Evolutionary conservation across 2,888 invertebrate species (phyloP).

Genomic region (Chrysopilus asiliformis): DNA sequence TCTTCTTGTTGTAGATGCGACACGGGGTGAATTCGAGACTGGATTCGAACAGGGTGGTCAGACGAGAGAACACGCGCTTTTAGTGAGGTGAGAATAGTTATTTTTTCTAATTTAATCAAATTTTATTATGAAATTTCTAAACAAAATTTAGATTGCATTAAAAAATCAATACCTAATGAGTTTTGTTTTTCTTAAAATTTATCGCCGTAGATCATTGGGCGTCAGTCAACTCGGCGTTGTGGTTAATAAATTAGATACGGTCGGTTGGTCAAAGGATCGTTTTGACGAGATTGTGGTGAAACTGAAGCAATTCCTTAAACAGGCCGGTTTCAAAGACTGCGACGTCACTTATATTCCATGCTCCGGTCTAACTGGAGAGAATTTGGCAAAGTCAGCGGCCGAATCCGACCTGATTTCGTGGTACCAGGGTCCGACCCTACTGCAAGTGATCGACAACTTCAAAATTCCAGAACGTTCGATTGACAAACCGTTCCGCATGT

Average conservation of each 20-base stretch:
- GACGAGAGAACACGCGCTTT: constrained; percentile 89
- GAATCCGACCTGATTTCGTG: constrained; percentile 51
- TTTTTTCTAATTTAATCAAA: constrained; percentile 3
- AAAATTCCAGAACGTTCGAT: constrained; percentile 77
- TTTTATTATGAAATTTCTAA: neutral
- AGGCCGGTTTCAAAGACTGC: constrained; percentile 79
- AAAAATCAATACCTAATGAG: too few species aligned
- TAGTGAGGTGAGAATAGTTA: constrained; percentile 48
- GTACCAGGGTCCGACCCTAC: constrained; percentile 74
- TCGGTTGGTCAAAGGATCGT: constrained; percentile 80
- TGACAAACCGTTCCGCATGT: constrained; percentile 77
- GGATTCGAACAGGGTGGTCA: constrained; percentile 98
- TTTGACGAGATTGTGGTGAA: constrained; percentile 81
- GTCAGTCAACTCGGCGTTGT: constrained; percentile 89
- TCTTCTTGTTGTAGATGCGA: constrained; percentile 89
- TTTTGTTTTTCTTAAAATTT: constrained; percentile 4
- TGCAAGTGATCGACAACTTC: constrained; percentile 79
- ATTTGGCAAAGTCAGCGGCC: constrained; percentile 57
- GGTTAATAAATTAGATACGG: constrained; percentile 95
- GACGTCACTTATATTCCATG: constrained; percentile 87
- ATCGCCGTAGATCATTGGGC: constrained; percentile 45
- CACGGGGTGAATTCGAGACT: constrained; percentile 95
- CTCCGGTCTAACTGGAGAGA: constrained; percentile 92
- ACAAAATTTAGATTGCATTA: neutral
- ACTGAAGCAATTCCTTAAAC: constrained; percentile 69